Evolutionary conservation across 92 coral and sea anemone genomes (phyloP).

Genomic region (Porites lobata): DNA sequence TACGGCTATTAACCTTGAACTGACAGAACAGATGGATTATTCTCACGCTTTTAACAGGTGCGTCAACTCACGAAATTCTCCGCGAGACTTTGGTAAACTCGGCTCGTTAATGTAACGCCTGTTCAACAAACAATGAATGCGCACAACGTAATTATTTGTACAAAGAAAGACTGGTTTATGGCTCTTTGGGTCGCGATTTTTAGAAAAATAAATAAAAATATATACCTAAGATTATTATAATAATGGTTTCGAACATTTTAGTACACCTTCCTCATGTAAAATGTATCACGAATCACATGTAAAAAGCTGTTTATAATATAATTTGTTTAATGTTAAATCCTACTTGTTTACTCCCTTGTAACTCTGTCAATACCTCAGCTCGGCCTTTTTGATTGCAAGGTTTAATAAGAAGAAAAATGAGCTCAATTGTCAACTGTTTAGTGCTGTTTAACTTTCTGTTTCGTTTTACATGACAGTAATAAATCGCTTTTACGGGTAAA

Average conservation of each 20-base stretch:
- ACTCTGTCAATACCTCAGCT: background rate
- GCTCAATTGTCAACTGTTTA: background rate
- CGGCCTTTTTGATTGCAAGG: background rate
- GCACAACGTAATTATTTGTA: background rate
- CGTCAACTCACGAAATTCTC: conserved; percentile 9
- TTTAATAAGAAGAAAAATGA: background rate
- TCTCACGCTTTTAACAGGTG: conserved; percentile 42
- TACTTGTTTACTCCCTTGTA: background rate
- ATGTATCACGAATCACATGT: no score
- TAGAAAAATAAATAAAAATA: background rate
- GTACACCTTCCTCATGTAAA: no score
- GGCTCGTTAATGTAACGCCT: background rate
- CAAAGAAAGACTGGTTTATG: background rate
- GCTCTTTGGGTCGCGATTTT: background rate
- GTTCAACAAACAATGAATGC: background rate
- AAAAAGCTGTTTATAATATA: no score
- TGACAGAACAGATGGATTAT: conserved; percentile 11
- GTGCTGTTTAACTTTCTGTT: background rate
- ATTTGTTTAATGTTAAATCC: background rate
- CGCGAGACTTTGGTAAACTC: conserved; percentile 6
- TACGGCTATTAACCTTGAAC: background rate
- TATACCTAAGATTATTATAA: background rate
- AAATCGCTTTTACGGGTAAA: no score
- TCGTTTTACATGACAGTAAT: no score
- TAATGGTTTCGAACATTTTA: no score